Evolutionary conservation across 2,797 vertebrate species (phyloP).

Genomic region (Gadopsis bispinosus): DNA sequence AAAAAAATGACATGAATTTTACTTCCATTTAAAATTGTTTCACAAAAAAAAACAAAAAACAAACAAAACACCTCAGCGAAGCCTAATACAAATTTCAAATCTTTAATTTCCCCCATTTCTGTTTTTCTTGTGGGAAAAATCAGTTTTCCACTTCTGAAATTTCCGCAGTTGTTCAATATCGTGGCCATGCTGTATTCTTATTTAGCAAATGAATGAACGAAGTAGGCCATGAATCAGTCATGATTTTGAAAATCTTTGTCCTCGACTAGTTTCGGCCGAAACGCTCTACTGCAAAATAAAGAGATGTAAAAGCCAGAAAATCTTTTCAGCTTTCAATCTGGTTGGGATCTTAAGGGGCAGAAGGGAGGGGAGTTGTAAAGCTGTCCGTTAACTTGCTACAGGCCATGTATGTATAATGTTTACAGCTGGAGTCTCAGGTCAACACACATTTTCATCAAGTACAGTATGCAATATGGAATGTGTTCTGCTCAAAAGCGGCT

Average conservation of each 20-base stretch:
- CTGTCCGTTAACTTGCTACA: background rate
- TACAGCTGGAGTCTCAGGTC: slow-evolving; percentile 29
- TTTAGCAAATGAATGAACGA: slow-evolving; percentile 11
- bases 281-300: slow-evolving; percentile 28
- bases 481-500: slow-evolving; percentile 67
- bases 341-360: background rate
- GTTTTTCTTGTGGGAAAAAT: background rate
- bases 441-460: slow-evolving; percentile 31
- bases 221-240: slow-evolving; percentile 17
- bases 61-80: background rate
- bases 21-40: background rate
- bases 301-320: slow-evolving; percentile 18
- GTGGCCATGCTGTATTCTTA: slow-evolving; percentile 1
- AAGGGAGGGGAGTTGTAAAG: slow-evolving; percentile 1
- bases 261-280: slow-evolving; percentile 24
- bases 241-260: slow-evolving; percentile 37
- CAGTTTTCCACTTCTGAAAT: background rate
- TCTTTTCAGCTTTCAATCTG: slow-evolving; percentile 20
- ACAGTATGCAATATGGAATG: slow-evolving; percentile 66
- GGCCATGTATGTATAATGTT: slow-evolving; percentile 7
- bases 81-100: background rate
- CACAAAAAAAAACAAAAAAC: background rate
- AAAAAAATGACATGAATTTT: background rate
- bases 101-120: background rate
- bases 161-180: background rate